phyloP scores from a whole-genome alignment of 2,888 invertebrate species.

The Synergus itoensis region DNA sequence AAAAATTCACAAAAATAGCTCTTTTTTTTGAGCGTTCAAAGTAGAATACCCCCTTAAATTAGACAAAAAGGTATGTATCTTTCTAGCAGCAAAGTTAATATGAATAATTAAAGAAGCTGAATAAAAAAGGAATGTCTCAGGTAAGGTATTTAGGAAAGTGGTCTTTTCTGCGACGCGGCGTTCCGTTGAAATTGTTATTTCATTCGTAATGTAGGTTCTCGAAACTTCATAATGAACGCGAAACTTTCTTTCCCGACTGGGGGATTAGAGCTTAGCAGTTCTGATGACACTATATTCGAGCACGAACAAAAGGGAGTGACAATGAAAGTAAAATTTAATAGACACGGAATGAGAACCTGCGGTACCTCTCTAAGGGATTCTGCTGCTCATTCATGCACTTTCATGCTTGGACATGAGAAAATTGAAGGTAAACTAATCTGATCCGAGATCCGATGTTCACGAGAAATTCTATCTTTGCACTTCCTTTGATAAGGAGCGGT shows the following conservation, averaged over 20 bases:
- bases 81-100: neutral
- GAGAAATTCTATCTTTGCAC: neutral
- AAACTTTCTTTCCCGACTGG: constrained; percentile 4
- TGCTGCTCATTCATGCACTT: neutral
- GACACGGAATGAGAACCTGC: neutral
- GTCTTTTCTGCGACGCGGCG: neutral
- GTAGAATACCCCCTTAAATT: too few relatives aligned
- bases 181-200: neutral
- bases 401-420: constrained; percentile 8
- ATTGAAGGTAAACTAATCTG: neutral
- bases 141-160: neutral
- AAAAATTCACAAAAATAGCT: too few relatives aligned
- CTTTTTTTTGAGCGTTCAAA: too few relatives aligned
- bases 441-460: neutral
- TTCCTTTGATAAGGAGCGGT: neutral
- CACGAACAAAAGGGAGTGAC: neutral
- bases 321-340: constrained; percentile 22
- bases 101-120: neutral
- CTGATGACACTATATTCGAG: neutral
- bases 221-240: neutral
- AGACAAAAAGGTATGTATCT: neutral
- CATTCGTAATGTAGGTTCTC: neutral
- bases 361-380: neutral
- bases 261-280: neutral
- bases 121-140: neutral